phyloP scores from a whole-genome alignment of 2,113 vertebrate species.

The Hyaena hyaena region DNA sequence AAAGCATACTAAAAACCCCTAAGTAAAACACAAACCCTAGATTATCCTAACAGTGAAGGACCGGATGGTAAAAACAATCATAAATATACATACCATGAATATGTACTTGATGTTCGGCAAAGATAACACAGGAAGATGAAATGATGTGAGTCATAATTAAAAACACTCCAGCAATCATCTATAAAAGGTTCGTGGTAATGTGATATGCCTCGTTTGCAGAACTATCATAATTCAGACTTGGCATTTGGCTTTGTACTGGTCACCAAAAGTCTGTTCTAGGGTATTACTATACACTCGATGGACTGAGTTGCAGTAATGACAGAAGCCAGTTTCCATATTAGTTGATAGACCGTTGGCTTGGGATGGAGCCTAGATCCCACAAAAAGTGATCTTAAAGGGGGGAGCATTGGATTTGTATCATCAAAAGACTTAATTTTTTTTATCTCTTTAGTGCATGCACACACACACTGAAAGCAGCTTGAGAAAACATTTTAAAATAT shows the following conservation, averaged over 20 bases:
- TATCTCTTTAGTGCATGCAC: background rate
- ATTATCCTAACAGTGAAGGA: slow-evolving; percentile 74
- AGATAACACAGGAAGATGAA: slow-evolving; percentile 59
- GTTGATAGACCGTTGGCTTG: background rate
- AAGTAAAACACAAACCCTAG: slow-evolving; percentile 53
- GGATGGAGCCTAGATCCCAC: background rate
- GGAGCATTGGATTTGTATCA: background rate
- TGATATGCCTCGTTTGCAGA: slow-evolving; percentile 60
- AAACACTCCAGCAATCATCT: slow-evolving; percentile 76
- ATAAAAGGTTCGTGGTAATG: slow-evolving; percentile 67
- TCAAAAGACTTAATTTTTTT: slow-evolving; percentile 54
- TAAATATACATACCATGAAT: slow-evolving; percentile 19
- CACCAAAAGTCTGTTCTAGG: slow-evolving; percentile 57
- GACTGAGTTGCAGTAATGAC: background rate
- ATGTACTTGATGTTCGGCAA: slow-evolving; percentile 68
- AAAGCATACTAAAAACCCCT: slow-evolving; percentile 60
- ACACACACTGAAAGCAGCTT: background rate
- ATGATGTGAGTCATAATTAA: slow-evolving; percentile 76
- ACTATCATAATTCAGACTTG: slow-evolving; percentile 42
- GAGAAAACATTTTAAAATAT: slow-evolving; percentile 58
- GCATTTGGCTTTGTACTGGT: slow-evolving; percentile 40
- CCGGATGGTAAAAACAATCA: slow-evolving; percentile 61
- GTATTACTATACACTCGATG: background rate
- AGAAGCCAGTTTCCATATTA: slow-evolving; percentile 64
- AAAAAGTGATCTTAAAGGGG: background rate